Evolutionary conservation across 2,888 invertebrate species (phyloP).

Genomic region (Serrognathus titanus): DNA sequence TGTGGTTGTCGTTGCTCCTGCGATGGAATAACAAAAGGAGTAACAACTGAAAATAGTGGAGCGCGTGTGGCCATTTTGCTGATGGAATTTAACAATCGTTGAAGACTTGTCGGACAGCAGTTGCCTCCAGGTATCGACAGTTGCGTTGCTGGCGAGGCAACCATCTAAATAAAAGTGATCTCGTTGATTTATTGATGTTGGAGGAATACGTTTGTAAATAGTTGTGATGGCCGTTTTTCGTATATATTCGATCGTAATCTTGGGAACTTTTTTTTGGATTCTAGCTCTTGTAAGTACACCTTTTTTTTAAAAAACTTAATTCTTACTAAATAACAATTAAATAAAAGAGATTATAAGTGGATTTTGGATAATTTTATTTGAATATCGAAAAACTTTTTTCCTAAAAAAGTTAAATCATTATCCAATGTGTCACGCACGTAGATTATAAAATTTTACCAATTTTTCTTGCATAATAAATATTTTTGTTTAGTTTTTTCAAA

Average conservation of each 20-base stretch:
- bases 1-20: too few relatives aligned
- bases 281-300: neutral
- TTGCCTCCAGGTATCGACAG: neutral
- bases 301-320: too few relatives aligned
- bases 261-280: neutral
- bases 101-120: neutral
- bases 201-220: neutral
- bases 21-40: too few relatives aligned
- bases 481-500: too few relatives aligned
- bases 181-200: neutral
- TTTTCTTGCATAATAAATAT: too few relatives aligned
- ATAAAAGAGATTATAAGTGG: too few relatives aligned
- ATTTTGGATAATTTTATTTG: too few relatives aligned
- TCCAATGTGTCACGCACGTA: too few relatives aligned
- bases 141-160: neutral
- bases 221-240: neutral
- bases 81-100: constrained; percentile 3
- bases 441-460: too few relatives aligned
- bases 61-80: constrained; percentile 1
- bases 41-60: constrained; percentile 2
- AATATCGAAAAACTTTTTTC: too few relatives aligned
- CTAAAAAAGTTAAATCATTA: too few relatives aligned
- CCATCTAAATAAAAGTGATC: neutral
- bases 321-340: too few relatives aligned
- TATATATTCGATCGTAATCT: neutral